Evolutionary conservation across 2,888 invertebrate genomes (phyloP), one percentile per base, ranked within the genome.

Genomic region (Osmoderma eremita): DNA sequence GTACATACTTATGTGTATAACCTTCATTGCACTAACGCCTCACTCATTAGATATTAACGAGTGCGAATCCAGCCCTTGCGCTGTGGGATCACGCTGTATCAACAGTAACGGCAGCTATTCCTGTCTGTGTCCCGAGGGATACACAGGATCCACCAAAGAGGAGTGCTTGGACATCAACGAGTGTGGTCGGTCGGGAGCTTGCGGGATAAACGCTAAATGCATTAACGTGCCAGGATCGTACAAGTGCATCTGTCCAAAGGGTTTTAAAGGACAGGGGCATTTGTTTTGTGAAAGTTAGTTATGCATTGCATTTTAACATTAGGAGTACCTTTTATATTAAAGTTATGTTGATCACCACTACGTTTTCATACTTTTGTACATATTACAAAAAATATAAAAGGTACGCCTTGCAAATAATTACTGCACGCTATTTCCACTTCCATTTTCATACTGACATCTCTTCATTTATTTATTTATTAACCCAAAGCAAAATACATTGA

Each of bases 161-260:
- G 88, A 87, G 74, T 91, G 91, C 79, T 79, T 87, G 78, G 92
- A 92, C 82, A 84, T 91, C 79, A 90, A 93, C 83, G 92, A 92
- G 81, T 92, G 92, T 81, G 86, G 86, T 68, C 83, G 85, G 73
- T 78, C 85, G 71, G 86, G 86, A 75, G 85, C 88, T 77, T 94
- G 93, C 79, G 91, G 91, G 71, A 85, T 86, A 75, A 90, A 92
- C 82, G 90, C 93, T 72, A 89, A 90, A 82, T 94, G 93, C 84
- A 88, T 89, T 82, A 94, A 94, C 82, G 87, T 90, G 62, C 89
- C 89, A n/a, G 93, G 93, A 75, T 89, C 91, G 65, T 91, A 87
- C 85, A 89, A 89, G 79, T 92, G 92, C 82, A 84, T 90, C 71
- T 92, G 92, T 80, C 90, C 90, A 30, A 86, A 86, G 75, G 92